Percentiles rank a stretch among this genome's conserved stretches.
phyloP scores from a whole-genome alignment of 1,140 invertebrate species.

The Drosophila eugracilis region DNA sequence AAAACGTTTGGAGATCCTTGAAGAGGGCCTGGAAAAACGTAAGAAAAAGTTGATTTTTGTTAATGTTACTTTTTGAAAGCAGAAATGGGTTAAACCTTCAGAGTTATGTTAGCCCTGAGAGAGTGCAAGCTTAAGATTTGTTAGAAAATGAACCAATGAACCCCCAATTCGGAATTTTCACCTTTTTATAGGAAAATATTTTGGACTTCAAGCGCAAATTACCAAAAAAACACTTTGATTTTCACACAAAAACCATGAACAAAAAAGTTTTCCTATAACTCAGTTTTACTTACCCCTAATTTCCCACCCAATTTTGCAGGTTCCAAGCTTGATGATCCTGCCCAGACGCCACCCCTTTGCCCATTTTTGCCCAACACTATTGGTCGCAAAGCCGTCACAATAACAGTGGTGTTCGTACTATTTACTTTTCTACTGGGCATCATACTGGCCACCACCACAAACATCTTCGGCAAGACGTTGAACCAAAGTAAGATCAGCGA shows the following conservation, averaged over 20 bases:
- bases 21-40: conserved; percentile 39
- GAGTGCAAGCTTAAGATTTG: no score
- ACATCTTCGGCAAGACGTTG: conserved; percentile 64
- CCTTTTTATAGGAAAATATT: no score
- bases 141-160: no score
- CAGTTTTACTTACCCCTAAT: conserved; percentile 1
- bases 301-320: conserved; percentile 23
- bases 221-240: no score
- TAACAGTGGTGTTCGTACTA: conserved; percentile 57
- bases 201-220: no score
- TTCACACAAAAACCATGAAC: no score
- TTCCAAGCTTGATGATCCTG: conserved; percentile 46
- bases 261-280: no score
- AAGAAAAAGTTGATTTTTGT: conserved; percentile 9
- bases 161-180: no score
- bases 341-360: conserved; percentile 43
- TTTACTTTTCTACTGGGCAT: conserved; percentile 54
- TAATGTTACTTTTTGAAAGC: not conserved
- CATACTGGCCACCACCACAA: conserved; percentile 58
- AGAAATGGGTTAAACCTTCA: no score
- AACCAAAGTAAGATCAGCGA: conserved; percentile 83
- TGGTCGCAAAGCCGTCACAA: conserved; percentile 62
- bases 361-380: conserved; percentile 61
- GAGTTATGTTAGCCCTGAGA: no score
- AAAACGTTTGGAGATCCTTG: conserved; percentile 55